Conservation (phyloP, 2,888 invertebrate genomes). For the Hetaerina titia region DNA sequence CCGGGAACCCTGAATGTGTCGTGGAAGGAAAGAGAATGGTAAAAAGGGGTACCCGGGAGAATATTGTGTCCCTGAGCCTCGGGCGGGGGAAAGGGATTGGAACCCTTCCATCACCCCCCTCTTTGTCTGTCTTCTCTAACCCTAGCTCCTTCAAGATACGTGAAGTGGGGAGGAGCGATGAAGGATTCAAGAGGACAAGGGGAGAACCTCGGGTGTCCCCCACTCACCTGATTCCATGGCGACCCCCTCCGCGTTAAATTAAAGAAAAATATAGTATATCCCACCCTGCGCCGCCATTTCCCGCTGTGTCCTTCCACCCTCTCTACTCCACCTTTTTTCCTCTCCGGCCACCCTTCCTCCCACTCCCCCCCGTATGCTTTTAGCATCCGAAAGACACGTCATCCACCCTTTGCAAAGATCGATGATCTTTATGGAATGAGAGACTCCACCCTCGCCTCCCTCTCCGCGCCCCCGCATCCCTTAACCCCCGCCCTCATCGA, state of each 20-base stretch:
- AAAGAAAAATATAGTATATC: not conserved
- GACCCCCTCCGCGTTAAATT: not conserved
- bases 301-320: not conserved
- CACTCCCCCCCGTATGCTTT: not conserved
- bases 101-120: not conserved
- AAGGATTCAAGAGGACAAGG: not conserved
- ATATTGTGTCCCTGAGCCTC: not conserved
- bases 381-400: conserved; percentile 39
- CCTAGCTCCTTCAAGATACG: not conserved
- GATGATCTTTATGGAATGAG: conserved; percentile 54
- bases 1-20: too few relatives aligned
- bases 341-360: not conserved
- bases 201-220: not conserved
- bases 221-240: not conserved
- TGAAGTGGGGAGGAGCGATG: not conserved
- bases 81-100: not conserved
- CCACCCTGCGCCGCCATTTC: not conserved
- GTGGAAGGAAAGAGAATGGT: not conserved
- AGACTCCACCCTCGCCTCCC: not conserved
- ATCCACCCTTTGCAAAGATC: conserved; percentile 36
- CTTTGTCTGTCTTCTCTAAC: not conserved
- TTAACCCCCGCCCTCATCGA: not conserved
- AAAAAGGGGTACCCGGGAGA: not conserved
- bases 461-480: not conserved
- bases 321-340: not conserved